Evolutionary conservation across 2,113 vertebrate genomes (phyloP).

Genomic region (Protobothrops flavoviridis): DNA sequence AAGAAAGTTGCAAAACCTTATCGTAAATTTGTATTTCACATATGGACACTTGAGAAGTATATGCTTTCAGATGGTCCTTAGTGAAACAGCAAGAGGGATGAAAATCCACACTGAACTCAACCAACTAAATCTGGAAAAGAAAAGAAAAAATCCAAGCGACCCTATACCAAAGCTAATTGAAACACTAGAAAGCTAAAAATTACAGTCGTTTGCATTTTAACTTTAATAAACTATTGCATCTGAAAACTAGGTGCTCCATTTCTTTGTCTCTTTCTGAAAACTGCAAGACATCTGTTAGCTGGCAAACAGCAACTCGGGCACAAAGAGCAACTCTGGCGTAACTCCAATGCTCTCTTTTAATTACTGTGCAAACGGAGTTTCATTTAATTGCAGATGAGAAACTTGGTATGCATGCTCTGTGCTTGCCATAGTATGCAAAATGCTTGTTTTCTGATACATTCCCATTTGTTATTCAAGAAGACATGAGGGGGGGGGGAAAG

Average conservation of each 20-base stretch:
- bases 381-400: conserved; percentile 21
- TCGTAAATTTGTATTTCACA: background rate
- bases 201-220: background rate
- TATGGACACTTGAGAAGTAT: conserved; percentile 15
- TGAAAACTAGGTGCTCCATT: conserved; percentile 29
- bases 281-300: conserved; percentile 21
- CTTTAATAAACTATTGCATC: conserved; percentile 21
- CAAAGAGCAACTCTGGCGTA: conserved; percentile 12
- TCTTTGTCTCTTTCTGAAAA: conserved; percentile 33
- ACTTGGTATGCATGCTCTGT: background rate
- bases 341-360: background rate
- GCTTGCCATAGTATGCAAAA: background rate
- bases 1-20: background rate
- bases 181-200: background rate
- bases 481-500: background rate
- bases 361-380: conserved; percentile 7
- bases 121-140: background rate
- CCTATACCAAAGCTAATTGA: background rate
- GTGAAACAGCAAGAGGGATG: background rate
- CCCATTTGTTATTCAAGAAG: background rate
- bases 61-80: background rate
- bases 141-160: background rate
- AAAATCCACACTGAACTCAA: background rate
- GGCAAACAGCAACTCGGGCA: conserved; percentile 21
- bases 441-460: background rate